Base-by-base conservation (phyloP, 1,140 invertebrate species). In the Sipha flava region DNA sequence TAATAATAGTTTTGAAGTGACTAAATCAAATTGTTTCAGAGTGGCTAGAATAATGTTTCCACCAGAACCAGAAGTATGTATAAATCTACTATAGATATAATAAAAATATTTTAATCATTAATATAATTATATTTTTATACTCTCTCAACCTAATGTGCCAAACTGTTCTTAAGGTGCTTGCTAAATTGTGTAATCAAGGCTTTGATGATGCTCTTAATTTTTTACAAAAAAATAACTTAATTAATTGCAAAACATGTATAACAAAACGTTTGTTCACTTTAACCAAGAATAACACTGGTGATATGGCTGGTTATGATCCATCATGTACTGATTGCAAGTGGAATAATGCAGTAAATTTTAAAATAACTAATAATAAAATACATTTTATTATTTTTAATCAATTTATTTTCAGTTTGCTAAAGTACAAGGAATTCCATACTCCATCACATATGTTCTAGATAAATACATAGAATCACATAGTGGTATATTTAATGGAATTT, bases 171-270 rank as follows among this genome's bases (percentile, higher is more conserved):
- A 80, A 89, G 88, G 84, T 89, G 80, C 86, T 95, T 23, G 95
- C 94, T 80, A 94, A 95, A 83, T 97, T 99, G 91, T 98, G 97
- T 85, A 94, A 97, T 83, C 96, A 98, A 87, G 97, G 96, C 23
- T 99, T 98, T 85, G 95, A 98, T 83, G 97, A 99, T 86, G 95
- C 96, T 0, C 87, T 98, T 0, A 89, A 92, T 77, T 99, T 97
- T 87, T 87, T 99, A 64, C 95, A 97, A 82, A 90, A 92, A 80
- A 97, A 97, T 85, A 96, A 95, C 86, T 86, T 96, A 70, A 94
- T 96, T 79, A 93, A 91, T 81, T 96, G 94, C 84, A 93, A 91
- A 0, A 87, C 92, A 52, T 96, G 94, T 85, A 87, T 96, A 31
- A 92, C 94, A 5, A 92, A 94, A 82, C 92, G 92, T 0, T 94